Base-by-base conservation (phyloP, 2,797 vertebrate genomes). In the Notolabrus celidotus region DNA sequence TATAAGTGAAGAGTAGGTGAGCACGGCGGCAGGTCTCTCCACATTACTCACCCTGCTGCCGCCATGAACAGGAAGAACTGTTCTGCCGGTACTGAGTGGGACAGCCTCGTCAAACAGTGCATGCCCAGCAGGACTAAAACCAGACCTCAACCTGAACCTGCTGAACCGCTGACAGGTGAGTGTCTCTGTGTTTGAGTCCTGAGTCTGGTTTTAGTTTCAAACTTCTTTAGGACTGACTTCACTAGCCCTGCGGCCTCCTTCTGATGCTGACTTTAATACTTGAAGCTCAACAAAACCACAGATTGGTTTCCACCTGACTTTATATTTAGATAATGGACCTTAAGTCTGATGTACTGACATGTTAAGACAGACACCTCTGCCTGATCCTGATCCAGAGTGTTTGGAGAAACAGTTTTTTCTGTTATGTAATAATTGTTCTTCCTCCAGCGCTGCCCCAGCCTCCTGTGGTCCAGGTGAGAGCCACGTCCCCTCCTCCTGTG, bases 21-120 rank as follows among this genome's bases (percentile, higher is more conserved):
- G 92, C 91, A 1, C 92, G 93, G 89, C 95, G 94, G 93, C 50
- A 52, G 93, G 92, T 94, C 93, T 77, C 93, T 31, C 29, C n/a
- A n/a, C n/a, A n/a, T n/a, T 31, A 29, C 29, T 31, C 29, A 31
- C 92, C 43, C 93, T 7, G 86, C 0, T 90, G 94, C 2, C 93
- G 62, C 87, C 92, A 92, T 96, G 91, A 92, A 87, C 20, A 95
- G 89, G 68, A 92, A 89, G 89, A 74, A 77, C 0, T 93, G 92
- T 85, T 7, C 17, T 19, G 0, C 52, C 19, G 88, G 83, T 1
- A 5, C 0, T 1, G 9, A 0, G 0, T 81, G 66, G 86, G 90
- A 92, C 67, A 5, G 0, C 3, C 71, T 93, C 1, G 0, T 90
- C 11, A 9, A 1, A 0, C 0, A 0, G 0, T 94, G 92, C 47